Evolutionary conservation across 2,113 vertebrate species (phyloP).

Genomic region (Sus scrofa): T2T-Sscrofa CM000816.6:5546501-5547000

Average conservation of each 20-base stretch:
- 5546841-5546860: rapidly evolving
- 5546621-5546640: rapidly evolving
- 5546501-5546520: rapidly evolving
- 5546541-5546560: rapidly evolving
- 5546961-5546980: background rate
- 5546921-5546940: background rate
- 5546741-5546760: background rate
- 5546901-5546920: rapidly evolving
- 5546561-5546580: background rate
- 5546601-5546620: background rate
- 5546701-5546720: background rate
- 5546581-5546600: background rate
- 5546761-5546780: rapidly evolving
- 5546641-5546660: rapidly evolving
- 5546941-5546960: rapidly evolving
- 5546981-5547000: background rate
- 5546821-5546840: rapidly evolving
- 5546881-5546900: background rate
- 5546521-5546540: background rate
- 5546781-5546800: background rate
- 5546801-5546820: rapidly evolving
- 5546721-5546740: background rate
- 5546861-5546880: background rate
- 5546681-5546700: background rate
- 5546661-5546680: background rate